Evolutionary conservation across 1,140 invertebrate genomes (phyloP).

Genomic region (Adoxophyes honmai): DNA sequence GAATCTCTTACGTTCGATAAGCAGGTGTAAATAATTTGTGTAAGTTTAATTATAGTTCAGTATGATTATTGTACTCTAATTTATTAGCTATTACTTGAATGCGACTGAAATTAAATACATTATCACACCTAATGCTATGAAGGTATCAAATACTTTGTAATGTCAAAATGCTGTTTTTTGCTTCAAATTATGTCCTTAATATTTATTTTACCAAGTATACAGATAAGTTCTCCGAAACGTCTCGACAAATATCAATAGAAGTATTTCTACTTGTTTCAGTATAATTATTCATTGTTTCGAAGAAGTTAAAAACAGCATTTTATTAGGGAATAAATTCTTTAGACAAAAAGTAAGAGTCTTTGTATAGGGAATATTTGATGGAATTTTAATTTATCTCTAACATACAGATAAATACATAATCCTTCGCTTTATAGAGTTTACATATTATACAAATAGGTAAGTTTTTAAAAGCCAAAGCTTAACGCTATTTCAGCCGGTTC

Average conservation of each 20-base stretch:
- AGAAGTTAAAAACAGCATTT: slow-evolving; percentile 18
- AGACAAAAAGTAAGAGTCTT: neutral
- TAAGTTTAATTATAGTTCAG: slow-evolving; percentile 49
- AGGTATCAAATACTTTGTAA: slow-evolving; percentile 15
- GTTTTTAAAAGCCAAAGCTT: slow-evolving; percentile 37
- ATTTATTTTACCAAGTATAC: neutral
- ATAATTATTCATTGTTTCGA: neutral
- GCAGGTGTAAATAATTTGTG: slow-evolving; percentile 59
- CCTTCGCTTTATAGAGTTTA: slow-evolving; percentile 20
- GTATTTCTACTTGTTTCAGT: too few species aligned
- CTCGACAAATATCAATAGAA: too few species aligned
- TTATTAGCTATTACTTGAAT: slow-evolving; percentile 40
- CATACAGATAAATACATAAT: slow-evolving; percentile 14
- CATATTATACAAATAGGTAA: slow-evolving; percentile 21
- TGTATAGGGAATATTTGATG: slow-evolving; percentile 3
- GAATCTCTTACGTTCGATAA: slow-evolving; percentile 47
- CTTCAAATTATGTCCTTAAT: neutral
- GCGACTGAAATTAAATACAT: slow-evolving; percentile 33
- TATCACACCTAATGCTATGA: slow-evolving; percentile 22
- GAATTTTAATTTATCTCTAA: neutral
- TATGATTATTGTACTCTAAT: slow-evolving; percentile 35
- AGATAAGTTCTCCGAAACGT: too few species aligned
- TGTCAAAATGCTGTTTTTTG: slow-evolving; percentile 23
- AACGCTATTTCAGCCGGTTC: slow-evolving; percentile 30
- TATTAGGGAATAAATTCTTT: slow-evolving; percentile 14